Evolutionary conservation across 2,113 vertebrate species (phyloP).

Genomic region (Loxodonta africana): DNA sequence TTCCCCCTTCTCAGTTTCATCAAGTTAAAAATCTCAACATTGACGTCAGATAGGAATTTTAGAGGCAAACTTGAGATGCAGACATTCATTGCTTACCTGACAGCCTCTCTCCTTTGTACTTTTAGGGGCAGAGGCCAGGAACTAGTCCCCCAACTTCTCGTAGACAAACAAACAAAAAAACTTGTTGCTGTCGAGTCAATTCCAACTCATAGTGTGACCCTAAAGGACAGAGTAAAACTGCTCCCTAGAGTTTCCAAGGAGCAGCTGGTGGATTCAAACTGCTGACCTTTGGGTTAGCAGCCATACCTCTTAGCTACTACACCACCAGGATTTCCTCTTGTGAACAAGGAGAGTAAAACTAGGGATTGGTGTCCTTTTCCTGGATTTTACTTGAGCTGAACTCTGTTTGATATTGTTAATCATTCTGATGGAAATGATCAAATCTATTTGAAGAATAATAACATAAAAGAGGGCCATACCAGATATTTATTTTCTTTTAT

Average conservation of each 20-base stretch:
- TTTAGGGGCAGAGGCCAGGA: slow-evolving; percentile 25
- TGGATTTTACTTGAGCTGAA: neutral
- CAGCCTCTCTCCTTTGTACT: slow-evolving; percentile 1
- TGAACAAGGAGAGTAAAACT: slow-evolving; percentile 28
- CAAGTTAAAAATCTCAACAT: slow-evolving; percentile 66
- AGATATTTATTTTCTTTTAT: neutral
- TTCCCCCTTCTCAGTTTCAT: neutral
- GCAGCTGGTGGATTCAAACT: no score
- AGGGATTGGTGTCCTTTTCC: neutral
- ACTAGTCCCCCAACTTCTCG: neutral
- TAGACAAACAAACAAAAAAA: no score
- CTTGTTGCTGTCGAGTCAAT: no score
- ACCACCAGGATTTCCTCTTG: neutral
- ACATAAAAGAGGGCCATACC: neutral
- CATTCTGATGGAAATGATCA: slow-evolving; percentile 42
- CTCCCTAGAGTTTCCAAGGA: no score
- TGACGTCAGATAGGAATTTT: slow-evolving; percentile 53
- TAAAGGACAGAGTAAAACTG: no score
- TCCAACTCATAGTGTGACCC: no score
- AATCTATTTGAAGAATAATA: slow-evolving; percentile 67
- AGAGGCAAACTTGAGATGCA: neutral
- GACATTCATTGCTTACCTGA: slow-evolving; percentile 42
- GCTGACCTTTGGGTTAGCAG: no score
- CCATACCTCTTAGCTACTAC: no score
- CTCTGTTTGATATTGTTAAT: slow-evolving; percentile 36